Percentiles rank a stretch among this genome's conserved stretches.
Conservation (phyloP, 2,113 vertebrate genomes). For the Crotalus viridis region DNA sequence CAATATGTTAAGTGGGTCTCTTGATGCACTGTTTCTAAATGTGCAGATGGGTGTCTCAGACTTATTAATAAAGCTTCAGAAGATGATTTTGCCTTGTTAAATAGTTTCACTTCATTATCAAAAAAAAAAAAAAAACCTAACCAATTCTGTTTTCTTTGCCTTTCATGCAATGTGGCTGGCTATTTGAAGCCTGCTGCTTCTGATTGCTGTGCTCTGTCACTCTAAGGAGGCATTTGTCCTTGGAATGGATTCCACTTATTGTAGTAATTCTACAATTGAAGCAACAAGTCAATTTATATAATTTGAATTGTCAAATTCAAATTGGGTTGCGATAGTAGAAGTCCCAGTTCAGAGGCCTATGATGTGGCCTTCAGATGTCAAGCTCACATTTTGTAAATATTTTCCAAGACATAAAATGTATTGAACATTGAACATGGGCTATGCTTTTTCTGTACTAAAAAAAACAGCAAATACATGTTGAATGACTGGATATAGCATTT, state of each 20-base stretch:
- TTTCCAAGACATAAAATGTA: background rate
- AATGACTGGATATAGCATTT: background rate
- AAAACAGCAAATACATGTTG: background rate
- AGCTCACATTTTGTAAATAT: background rate
- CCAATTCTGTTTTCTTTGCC: slow-evolving; percentile 5
- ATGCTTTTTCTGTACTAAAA: background rate
- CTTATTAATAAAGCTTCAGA: background rate
- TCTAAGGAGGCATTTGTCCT: slow-evolving; percentile 14
- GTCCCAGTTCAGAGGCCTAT: background rate
- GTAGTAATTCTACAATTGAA: slow-evolving; percentile 10
- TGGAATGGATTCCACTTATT: slow-evolving; percentile 17
- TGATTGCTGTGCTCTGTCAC: slow-evolving; percentile 1
- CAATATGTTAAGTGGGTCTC: slow-evolving; percentile 8
- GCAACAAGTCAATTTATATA: slow-evolving; percentile 15
- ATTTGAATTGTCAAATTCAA: slow-evolving; percentile 26
- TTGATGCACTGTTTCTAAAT: background rate
- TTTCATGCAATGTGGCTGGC: background rate
- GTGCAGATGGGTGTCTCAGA: slow-evolving; percentile 18
- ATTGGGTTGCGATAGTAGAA: background rate
- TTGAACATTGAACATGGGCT: background rate
- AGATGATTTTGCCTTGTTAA: slow-evolving; percentile 20
- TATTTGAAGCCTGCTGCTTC: slow-evolving; percentile 20
- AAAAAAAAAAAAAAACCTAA: background rate
- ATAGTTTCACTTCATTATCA: background rate
- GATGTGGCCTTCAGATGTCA: background rate